Conservation (phyloP, 2,888 invertebrate species). For the Nephrotoma appendiculata region DNA sequence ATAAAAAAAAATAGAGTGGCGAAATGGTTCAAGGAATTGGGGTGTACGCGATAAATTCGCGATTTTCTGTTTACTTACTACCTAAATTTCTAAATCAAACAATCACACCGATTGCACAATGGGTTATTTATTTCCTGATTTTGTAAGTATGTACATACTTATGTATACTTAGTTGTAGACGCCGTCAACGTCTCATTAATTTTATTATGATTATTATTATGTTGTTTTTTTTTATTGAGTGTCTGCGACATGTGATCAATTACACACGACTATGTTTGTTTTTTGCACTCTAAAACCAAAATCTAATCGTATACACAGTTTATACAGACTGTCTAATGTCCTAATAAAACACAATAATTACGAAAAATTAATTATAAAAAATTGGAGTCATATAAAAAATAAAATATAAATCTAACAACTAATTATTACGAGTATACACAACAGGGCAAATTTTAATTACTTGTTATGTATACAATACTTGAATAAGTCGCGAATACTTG, state of each 20-base stretch:
- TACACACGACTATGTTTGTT: not conserved
- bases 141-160: not conserved
- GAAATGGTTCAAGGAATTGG: not conserved
- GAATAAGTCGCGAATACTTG: not conserved
- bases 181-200: not conserved
- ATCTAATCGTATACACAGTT: not conserved
- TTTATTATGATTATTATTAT: not conserved
- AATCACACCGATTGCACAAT: not conserved
- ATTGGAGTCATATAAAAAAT: not conserved
- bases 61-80: not conserved
- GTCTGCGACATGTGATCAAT: not conserved
- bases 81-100: too few relatives aligned
- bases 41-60: not conserved
- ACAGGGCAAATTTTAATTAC: not conserved
- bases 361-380: not conserved
- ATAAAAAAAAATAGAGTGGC: not conserved
- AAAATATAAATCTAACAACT: not conserved
- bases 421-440: not conserved
- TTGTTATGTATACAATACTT: not conserved
- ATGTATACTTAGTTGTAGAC: not conserved
- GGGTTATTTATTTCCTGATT: not conserved
- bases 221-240: not conserved
- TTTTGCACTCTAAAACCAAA: not conserved
- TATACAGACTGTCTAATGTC: not conserved
- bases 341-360: not conserved